Conservation (phyloP, 2,888 invertebrate species). For the Eupithecia vulgata region DNA sequence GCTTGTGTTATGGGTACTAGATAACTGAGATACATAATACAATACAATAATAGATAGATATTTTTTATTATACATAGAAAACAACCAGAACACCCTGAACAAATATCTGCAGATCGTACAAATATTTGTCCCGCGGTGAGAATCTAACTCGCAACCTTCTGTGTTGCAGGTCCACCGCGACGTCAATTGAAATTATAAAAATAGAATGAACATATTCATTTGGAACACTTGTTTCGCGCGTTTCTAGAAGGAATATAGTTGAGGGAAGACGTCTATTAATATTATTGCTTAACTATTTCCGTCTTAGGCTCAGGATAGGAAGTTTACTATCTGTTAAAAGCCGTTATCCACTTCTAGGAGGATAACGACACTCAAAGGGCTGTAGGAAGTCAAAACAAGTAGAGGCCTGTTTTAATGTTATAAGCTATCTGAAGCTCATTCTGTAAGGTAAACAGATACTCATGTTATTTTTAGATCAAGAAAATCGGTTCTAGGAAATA, state of each 20-base stretch:
- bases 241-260: neutral
- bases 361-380: no score
- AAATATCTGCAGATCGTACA: no score
- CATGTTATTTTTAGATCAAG: neutral
- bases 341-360: conserved; percentile 7
- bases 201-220: neutral
- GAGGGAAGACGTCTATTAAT: conserved; percentile 1
- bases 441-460: neutral
- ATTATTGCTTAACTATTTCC: conserved; percentile 5
- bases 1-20: no score
- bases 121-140: no score
- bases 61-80: no score
- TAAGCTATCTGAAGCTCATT: neutral
- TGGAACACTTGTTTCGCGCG: neutral
- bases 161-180: no score
- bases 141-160: no score
- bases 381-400: neutral
- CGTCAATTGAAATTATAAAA: neutral
- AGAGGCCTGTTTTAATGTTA: neutral
- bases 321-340: neutral
- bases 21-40: no score
- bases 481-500: neutral
- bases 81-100: no score
- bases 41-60: no score
- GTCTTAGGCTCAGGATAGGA: neutral